phyloP scores from a whole-genome alignment of 2,113 vertebrate genomes.

The Leuciscus idus region DNA sequence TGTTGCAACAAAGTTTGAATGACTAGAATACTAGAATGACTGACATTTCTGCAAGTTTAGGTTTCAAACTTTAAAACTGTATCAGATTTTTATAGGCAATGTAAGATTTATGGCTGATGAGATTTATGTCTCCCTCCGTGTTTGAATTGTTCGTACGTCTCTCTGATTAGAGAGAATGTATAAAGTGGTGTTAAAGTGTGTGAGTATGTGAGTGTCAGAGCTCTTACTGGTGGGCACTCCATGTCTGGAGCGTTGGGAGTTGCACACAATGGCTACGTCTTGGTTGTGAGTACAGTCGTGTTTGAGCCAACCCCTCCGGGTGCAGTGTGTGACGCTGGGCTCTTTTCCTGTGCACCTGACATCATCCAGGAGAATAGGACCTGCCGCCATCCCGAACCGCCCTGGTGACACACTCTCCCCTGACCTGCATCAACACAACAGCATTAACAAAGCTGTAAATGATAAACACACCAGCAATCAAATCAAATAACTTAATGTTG shows the following conservation, averaged over 20 bases:
- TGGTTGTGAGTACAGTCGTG: slow-evolving; percentile 90
- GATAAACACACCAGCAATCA: neutral
- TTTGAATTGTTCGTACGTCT: neutral
- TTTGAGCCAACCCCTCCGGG: slow-evolving; percentile 81
- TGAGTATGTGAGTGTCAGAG: neutral
- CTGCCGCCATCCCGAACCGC: slow-evolving; percentile 71
- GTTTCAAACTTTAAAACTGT: neutral
- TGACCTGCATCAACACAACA: slow-evolving; percentile 66
- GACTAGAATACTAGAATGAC: neutral
- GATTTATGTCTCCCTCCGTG: neutral
- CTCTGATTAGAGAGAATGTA: neutral
- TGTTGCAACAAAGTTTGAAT: neutral
- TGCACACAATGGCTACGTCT: slow-evolving; percentile 85
- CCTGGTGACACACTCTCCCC: slow-evolving; percentile 73
- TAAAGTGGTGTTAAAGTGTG: neutral
- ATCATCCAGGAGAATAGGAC: slow-evolving; percentile 89
- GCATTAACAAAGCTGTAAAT: neutral
- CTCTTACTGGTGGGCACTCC: slow-evolving; percentile 78
- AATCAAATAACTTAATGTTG: neutral
- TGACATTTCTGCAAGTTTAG: neutral
- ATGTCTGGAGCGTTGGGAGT: slow-evolving; percentile 71
- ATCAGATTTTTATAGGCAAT: neutral
- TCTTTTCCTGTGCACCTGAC: slow-evolving; percentile 91
- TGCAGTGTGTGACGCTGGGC: slow-evolving; percentile 81
- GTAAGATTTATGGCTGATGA: neutral